These are phyloP conservation scores for Drosophila stalkeri DNA, from an alignment of 2,888 invertebrate genomes.

Conservation along the genomic window DNA sequence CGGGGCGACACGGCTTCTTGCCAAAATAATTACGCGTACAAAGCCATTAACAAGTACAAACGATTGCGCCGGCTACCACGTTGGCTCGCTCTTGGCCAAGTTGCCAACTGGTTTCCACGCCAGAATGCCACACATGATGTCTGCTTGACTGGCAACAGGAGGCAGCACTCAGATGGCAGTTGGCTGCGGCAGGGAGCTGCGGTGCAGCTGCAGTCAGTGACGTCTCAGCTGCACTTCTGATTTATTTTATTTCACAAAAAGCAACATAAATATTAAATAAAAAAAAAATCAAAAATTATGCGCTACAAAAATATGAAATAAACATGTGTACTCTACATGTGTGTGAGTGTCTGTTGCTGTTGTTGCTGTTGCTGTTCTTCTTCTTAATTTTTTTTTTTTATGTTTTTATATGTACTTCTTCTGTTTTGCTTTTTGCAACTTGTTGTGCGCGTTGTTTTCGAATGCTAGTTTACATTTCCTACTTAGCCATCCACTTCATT, in stretches of 20 bases:
- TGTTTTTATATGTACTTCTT: slow-evolving; percentile 31
- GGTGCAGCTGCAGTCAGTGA: slow-evolving; percentile 36
- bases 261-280: slow-evolving; percentile 70
- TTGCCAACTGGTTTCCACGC: slow-evolving; percentile 35
- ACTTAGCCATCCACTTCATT: slow-evolving; percentile 72
- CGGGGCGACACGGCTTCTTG: slow-evolving; percentile 66
- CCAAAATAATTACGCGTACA: slow-evolving; percentile 80
- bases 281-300: slow-evolving; percentile 20
- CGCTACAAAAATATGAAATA: slow-evolving; percentile 68
- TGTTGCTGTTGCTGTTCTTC: too few species aligned
- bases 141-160: slow-evolving; percentile 48
- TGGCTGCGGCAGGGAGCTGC: background rate
- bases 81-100: slow-evolving; percentile 35
- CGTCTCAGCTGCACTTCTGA: slow-evolving; percentile 68
- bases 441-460: slow-evolving; percentile 45
- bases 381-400: slow-evolving; percentile 16
- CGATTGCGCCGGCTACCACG: slow-evolving; percentile 69
- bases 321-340: slow-evolving; percentile 50
- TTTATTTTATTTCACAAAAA: slow-evolving; percentile 75
- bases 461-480: slow-evolving; percentile 75
- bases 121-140: slow-evolving; percentile 75
- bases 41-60: slow-evolving; percentile 80
- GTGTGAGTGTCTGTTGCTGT: slow-evolving; percentile 30
- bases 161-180: background rate
- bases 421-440: slow-evolving; percentile 35